Base-by-base conservation (phyloP, 2,113 vertebrate genomes). In the Elephas maximus region DNA sequence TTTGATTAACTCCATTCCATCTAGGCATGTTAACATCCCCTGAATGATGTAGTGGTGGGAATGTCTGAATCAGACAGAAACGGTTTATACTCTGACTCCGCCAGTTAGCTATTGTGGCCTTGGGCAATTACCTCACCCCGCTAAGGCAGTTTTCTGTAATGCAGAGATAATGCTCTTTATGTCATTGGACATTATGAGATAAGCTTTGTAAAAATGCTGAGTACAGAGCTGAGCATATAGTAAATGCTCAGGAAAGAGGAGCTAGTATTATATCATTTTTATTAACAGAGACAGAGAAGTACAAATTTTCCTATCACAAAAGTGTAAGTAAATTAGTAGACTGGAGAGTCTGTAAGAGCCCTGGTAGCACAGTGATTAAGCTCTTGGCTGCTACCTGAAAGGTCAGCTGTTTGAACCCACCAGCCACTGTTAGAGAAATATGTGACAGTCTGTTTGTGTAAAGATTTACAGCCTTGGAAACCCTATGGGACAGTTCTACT, bases 171-270 rank as follows among this genome's bases (percentile, higher is more conserved):
- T 88, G n/a, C 26, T 92, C 30, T 14, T 14, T 93, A 57, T 26
- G 26, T 45, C 45, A 7, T 28, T 94, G 62, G 8, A 57, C 11
- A 57, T 57, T 14, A 65, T 48, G 17, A 83, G 57, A 60, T 96
- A 14, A 81, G 21, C 26, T 87, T 82, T 63, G 15, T 92, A n/a
- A 94, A 76, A 48, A 30, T 82, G 23, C 21, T 73, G 74, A 81
- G 69, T 7, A n/a, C 69, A 62, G 73, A 74, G 20, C 4, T 4
- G 24, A 14, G 28, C 20, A 28, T 37, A 33, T 21, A 94, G 23
- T 44, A 73, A 88, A 69, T 48, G 20, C 53, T 97, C 62, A 86
- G 45, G 51, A 95, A 92, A 91, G 73, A 90, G 44, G 92, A 93
- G 44, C 24, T 74, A 86, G 15, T 57, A n/a, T 37, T 95, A 26